Percentiles rank a stretch among this genome's conserved stretches.
Conservation (phyloP, 1,140 invertebrate genomes). For the Saccostrea echinata region DNA sequence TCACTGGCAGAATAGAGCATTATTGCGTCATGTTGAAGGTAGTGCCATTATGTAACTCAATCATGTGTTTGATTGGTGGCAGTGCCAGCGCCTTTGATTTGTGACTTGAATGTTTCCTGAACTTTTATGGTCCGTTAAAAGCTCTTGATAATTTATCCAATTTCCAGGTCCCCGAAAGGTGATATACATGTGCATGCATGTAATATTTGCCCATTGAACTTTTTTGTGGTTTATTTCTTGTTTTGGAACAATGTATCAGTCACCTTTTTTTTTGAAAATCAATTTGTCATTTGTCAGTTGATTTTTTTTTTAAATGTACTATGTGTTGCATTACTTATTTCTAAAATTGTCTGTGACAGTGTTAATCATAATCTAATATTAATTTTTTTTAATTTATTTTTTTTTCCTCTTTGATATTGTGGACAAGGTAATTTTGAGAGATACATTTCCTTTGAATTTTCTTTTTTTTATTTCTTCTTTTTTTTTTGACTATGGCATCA, state of each 20-base stretch:
- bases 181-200: background rate
- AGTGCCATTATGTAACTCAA: conserved; percentile 10
- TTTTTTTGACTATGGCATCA: too few relatives aligned
- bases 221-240: background rate
- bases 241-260: conserved; percentile 1
- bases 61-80: conserved; percentile 13
- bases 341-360: too few relatives aligned
- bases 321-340: too few relatives aligned
- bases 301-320: too few relatives aligned
- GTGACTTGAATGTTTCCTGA: background rate
- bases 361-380: too few relatives aligned
- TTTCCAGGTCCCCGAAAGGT: background rate
- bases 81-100: background rate
- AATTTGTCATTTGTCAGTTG: too few relatives aligned
- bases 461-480: too few relatives aligned
- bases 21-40: conserved; percentile 12
- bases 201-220: background rate
- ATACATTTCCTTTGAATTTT: too few relatives aligned
- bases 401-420: too few relatives aligned
- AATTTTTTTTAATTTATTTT: too few relatives aligned
- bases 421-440: too few relatives aligned
- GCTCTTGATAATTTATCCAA: conserved; percentile 9
- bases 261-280: background rate
- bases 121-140: conserved; percentile 17
- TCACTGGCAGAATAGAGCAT: background rate